A percentile compares a stretch with the other conserved stretches of the same genome.
phyloP scores from a whole-genome alignment of 2,797 vertebrate genomes.

The Erithacus rubecula region DNA sequence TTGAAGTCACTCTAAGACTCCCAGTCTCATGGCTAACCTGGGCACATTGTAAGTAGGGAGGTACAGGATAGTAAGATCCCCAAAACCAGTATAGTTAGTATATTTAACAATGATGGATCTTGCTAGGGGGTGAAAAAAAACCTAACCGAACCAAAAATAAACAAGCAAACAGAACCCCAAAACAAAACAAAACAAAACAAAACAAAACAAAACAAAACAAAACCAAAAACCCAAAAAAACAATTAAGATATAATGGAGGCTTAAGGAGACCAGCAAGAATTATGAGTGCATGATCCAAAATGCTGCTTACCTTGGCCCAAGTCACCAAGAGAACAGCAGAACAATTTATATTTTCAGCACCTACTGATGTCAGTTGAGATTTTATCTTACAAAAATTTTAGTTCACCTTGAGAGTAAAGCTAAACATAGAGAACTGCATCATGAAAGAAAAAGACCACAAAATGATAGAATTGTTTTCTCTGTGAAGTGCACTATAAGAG shows the following conservation, averaged over 20 bases:
- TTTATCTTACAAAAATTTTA: not conserved
- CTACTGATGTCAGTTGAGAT: not conserved
- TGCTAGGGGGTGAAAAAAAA: not conserved
- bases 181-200: not conserved
- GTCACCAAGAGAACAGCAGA: not conserved
- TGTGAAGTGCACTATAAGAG: not conserved
- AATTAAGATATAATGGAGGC: not conserved
- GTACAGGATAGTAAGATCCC: too few relatives aligned
- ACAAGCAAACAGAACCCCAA: not conserved
- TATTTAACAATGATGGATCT: not conserved
- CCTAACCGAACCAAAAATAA: too few relatives aligned
- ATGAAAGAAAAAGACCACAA: not conserved
- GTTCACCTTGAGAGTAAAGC: not conserved
- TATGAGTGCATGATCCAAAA: not conserved
- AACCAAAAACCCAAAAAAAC: too few relatives aligned
- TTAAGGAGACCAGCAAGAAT: not conserved
- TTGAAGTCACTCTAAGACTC: not conserved
- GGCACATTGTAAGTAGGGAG: not conserved
- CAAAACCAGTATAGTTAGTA: not conserved
- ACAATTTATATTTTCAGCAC: not conserved
- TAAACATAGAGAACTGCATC: not conserved
- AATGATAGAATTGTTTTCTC: not conserved
- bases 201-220: too few relatives aligned
- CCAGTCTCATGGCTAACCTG: not conserved
- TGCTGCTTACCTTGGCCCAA: not conserved